Conservation (phyloP, 2,888 invertebrate species). For the Oconnorella tubifera region DNA sequence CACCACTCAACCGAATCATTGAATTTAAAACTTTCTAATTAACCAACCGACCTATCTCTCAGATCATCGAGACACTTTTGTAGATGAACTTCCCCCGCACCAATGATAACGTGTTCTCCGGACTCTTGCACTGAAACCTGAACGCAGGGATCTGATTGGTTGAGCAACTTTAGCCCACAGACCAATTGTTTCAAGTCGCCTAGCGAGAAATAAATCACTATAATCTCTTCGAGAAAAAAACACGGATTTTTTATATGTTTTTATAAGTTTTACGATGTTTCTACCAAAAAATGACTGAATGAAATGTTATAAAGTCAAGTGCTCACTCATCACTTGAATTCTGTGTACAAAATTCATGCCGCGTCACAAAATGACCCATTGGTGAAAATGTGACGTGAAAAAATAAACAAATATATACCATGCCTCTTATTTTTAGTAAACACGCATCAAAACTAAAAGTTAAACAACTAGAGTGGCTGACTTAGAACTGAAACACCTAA, state of each 20-base stretch:
- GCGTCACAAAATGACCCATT: too few species aligned
- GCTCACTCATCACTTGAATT: too few species aligned
- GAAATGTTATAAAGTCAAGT: not conserved
- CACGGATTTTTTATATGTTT: not conserved
- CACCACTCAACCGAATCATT: too few species aligned
- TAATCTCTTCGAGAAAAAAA: not conserved
- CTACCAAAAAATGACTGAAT: not conserved
- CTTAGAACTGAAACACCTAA: too few species aligned
- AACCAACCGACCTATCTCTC: slow-evolving; percentile 62
- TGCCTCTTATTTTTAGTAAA: too few species aligned
- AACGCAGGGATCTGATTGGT: slow-evolving; percentile 92
- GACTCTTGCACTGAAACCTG: slow-evolving; percentile 72
- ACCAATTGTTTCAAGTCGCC: slow-evolving; percentile 67
- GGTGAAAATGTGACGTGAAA: too few species aligned
- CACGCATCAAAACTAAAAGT: too few species aligned
- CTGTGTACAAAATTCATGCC: too few species aligned
- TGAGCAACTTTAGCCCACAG: slow-evolving; percentile 73
- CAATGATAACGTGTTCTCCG: slow-evolving; percentile 89
- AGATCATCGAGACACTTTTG: slow-evolving; percentile 93
- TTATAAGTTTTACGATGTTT: not conserved
- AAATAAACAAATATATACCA: too few species aligned
- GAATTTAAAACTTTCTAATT: too few species aligned
- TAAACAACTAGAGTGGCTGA: too few species aligned
- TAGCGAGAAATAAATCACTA: too few species aligned
- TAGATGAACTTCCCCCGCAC: slow-evolving; percentile 94